Base-by-base conservation (phyloP, 2,888 invertebrate species). In the Pharmacophagus antenor region DNA sequence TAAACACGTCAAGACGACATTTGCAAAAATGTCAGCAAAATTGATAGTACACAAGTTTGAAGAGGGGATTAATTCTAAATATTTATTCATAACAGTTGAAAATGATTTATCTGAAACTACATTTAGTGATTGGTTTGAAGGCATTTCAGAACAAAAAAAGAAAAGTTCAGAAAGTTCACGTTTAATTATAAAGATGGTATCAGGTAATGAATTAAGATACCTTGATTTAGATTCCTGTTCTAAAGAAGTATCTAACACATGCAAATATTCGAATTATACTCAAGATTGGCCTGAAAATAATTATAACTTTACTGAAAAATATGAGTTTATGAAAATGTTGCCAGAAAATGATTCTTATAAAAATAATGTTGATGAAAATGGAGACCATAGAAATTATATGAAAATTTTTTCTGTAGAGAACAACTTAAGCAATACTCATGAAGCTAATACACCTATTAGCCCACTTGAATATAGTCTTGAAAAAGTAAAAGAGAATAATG, bases 401-500 rank as follows among this genome's bases (percentile, higher is more conserved):
- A 51, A 55, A 17, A 56, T 50, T 8, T 21, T 25, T 27, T 42
- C 48, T 25, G 8, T 18, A 8, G 62, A 61, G 20, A 23, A 15
- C 1, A 44, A 47, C 25, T 25, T 44, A 27, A 59, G 42, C 20
- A 17, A 50, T 54, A 27, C 49, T 25, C n/a, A 60, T 27, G 63
- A 60, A 20, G 62, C 58, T 61, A 23, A 67, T 57, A 17, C 67
- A 55, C 64, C 31, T 65, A 58, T 74, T n/a, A 80, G 79, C 65
- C 82, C 84, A 22, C 70, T 91, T 58, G 89, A 91, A 70, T 78
- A 83, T 52, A 88, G 88, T 56, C 72, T 91, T 25, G 85, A 87
- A 70, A 89, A 80, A 70, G 90, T 91, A 2, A 85, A 88, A 64
- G 84, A 85, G 70, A 91, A 88, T 59, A 91, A 91, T 68, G 88